phyloP scores from a whole-genome alignment of 2,113 vertebrate species.

The Phoxinus phoxinus region DNA sequence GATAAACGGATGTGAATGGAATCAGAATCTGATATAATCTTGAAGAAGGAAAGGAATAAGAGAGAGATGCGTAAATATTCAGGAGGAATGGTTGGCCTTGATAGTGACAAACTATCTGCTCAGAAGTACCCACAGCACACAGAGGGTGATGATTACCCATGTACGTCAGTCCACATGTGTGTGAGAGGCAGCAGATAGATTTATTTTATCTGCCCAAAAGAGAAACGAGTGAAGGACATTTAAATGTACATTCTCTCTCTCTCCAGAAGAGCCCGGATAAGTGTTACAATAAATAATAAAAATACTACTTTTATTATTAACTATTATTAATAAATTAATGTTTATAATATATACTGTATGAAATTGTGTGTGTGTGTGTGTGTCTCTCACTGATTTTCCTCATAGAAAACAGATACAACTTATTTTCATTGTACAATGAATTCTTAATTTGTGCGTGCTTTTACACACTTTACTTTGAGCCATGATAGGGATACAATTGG shows the following conservation, averaged over 20 bases:
- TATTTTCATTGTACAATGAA: not conserved
- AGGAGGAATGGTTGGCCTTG: not conserved
- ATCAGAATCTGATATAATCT: not conserved
- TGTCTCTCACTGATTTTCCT: no score
- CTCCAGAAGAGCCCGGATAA: no score
- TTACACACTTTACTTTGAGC: constrained; percentile 9
- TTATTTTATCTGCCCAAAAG: no score
- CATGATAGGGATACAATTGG: not conserved
- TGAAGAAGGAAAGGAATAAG: not conserved
- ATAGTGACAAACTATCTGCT: constrained; percentile 14
- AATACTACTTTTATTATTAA: no score
- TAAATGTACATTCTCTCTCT: no score
- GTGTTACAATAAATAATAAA: no score
- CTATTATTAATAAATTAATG: no score
- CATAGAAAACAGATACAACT: not conserved
- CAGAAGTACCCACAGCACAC: not conserved
- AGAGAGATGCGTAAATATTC: not conserved
- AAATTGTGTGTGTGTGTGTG: no score
- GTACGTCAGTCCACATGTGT: no score
- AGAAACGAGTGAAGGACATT: no score
- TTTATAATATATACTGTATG: no score
- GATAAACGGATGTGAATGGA: not conserved
- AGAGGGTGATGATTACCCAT: not conserved
- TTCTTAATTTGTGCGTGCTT: not conserved
- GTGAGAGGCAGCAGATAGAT: no score